Base-by-base conservation (phyloP, 2,113 vertebrate genomes). In the Hyperopisus bebe region DNA sequence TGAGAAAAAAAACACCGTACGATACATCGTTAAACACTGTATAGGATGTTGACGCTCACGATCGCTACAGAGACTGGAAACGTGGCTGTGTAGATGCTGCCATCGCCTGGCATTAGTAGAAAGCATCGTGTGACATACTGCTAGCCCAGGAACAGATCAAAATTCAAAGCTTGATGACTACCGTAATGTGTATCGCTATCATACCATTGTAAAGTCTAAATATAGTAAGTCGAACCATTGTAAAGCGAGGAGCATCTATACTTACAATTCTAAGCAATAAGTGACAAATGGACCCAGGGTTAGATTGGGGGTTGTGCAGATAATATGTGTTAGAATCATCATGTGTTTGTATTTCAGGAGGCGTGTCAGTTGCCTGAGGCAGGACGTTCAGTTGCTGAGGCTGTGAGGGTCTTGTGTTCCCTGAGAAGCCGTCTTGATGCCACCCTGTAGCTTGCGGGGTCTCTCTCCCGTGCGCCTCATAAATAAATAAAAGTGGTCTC, bases 401-500 rank as follows among this genome's bases (percentile, higher is more conserved):
- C 21, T 9, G 44, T 24, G 24, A 70, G 50, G 80, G 31, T 58
- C 42, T 47, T 8, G 31, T 7, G 27, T 77, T 89, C 89, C 47
- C 85, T 27, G 31, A 87, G 62, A 47, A 62, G 31, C 27, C 31
- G n/a, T 74, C 62, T 87, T 5, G 19, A 39, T 27, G 50, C n/a
- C 17, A 47, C 39, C 24, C 58, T 27, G 27, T 42, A 86, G 53
- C 42, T 21, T 48, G 62, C 27, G 39, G n/a, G 3, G 11, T 51
- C 80, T 77, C 39, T 21, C 35, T 89, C 88, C 48, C 48, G 48
- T 24, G 66, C n/a, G 39, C 74, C 19, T 82, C 77, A 58, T 47
- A 85, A 89, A 89, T 89, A 89, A 55, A 86, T 62, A 66, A 62
- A 55, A 89, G 48, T 44, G 66, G 11, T 27, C 48, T 44, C 85